Conservation (phyloP, 1,140 invertebrate species). For the Euglossa dilemma region DNA sequence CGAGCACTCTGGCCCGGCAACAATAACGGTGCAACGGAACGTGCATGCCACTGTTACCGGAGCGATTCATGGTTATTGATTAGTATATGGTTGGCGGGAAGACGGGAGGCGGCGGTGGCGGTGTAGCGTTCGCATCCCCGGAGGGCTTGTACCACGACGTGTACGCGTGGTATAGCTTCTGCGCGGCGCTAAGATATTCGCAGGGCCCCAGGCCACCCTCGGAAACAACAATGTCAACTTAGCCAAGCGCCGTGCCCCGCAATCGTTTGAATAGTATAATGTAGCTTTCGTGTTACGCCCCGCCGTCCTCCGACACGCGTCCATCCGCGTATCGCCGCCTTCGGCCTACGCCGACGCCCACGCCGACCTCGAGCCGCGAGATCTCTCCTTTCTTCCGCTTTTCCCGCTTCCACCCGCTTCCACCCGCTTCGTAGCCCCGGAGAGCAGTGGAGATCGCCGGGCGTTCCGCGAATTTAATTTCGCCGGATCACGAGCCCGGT, state of each 20-base stretch:
- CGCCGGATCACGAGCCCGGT: constrained; percentile 74
- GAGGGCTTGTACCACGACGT: constrained; percentile 72
- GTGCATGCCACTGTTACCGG: constrained; percentile 74
- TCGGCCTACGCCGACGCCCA: neutral
- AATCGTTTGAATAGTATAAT: constrained; percentile 80
- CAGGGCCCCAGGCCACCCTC: constrained; percentile 74
- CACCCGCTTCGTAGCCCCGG: too few species aligned
- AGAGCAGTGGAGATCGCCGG: neutral
- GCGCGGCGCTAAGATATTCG: constrained; percentile 77
- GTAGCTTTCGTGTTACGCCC: constrained; percentile 75
- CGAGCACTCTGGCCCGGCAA: constrained; percentile 58
- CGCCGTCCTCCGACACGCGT: constrained; percentile 25
- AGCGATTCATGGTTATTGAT: constrained; percentile 80
- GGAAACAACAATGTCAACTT: constrained; percentile 82
- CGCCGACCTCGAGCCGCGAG: neutral
- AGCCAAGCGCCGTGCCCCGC: constrained; percentile 64
- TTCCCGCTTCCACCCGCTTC: too few species aligned
- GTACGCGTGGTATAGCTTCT: constrained; percentile 59
- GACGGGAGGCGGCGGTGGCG: constrained; percentile 62
- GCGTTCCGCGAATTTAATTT: constrained; percentile 78
- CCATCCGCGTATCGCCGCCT: constrained; percentile 20
- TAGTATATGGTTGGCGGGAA: constrained; percentile 72
- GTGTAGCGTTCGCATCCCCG: constrained; percentile 73
- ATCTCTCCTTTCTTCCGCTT: neutral
- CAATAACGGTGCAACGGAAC: constrained; percentile 74